Conservation (phyloP, 2,888 invertebrate genomes). For the Melinaea menophilus region DNA sequence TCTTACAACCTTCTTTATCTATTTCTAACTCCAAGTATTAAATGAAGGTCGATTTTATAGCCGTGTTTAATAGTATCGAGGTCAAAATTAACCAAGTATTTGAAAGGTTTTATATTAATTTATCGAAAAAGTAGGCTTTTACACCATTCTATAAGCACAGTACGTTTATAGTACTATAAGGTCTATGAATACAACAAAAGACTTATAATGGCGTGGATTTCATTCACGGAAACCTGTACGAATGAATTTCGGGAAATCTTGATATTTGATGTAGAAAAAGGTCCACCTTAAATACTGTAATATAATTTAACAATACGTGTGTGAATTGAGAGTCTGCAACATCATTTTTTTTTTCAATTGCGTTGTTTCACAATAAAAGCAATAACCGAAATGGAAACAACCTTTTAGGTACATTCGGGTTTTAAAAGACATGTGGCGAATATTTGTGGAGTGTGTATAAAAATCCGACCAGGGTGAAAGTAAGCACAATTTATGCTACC, state of each 20-base stretch:
- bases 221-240: constrained; percentile 3
- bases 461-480: constrained; percentile 21
- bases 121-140: constrained; percentile 34
- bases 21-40: no score
- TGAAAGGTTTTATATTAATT: constrained; percentile 31
- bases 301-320: no score
- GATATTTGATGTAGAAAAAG: no score
- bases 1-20: no score
- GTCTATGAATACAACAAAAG: constrained; percentile 8
- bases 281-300: no score
- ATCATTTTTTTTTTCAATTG: not conserved
- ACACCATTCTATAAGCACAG: no score
- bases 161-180: constrained; percentile 11
- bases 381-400: constrained; percentile 11
- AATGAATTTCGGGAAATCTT: no score
- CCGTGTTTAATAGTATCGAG: no score
- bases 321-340: no score
- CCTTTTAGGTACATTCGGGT: constrained; percentile 27
- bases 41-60: no score
- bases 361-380: not conserved
- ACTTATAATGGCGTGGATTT: constrained; percentile 3
- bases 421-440: constrained; percentile 38
- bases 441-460: constrained; percentile 30
- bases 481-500: not conserved
- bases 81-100: no score